These are phyloP conservation scores for Lanistes nyassanus DNA, from an alignment of 1,140 invertebrate genomes.

Conservation along the genomic window DNA sequence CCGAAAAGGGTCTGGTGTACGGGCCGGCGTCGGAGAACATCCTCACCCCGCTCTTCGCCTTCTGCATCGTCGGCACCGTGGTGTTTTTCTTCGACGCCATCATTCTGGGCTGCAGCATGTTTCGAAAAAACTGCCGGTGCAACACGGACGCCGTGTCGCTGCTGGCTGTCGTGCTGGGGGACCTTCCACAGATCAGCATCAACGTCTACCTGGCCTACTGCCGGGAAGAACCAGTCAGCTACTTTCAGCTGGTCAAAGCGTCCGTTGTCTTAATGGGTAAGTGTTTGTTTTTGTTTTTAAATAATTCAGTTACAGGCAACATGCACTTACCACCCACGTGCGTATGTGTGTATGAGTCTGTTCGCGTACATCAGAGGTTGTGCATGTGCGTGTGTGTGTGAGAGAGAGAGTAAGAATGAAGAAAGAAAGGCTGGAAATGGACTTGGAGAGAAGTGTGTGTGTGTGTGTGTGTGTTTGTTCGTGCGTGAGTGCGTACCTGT, in stretches of 20 bases:
- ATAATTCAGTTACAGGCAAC: no score
- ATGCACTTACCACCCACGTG: neutral
- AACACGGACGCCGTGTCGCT: constrained; percentile 46
- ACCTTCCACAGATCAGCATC: constrained; percentile 53
- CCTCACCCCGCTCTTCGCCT: constrained; percentile 42
- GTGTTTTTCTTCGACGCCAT: constrained; percentile 48
- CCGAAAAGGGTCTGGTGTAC: constrained; percentile 52
- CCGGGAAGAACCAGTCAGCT: constrained; percentile 55
- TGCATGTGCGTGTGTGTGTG: neutral
- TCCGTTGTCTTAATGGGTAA: constrained; percentile 43
- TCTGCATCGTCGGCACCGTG: constrained; percentile 49
- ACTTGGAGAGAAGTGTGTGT: no score
- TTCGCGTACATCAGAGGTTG: neutral
- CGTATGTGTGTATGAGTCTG: neutral
- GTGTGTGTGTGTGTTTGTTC: neutral
- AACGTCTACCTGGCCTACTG: constrained; percentile 49
- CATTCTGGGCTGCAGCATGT: constrained; percentile 49
- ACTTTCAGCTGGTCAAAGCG: constrained; percentile 55
- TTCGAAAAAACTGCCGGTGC: constrained; percentile 41
- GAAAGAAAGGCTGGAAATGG: no score
- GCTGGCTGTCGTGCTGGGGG: constrained; percentile 52
- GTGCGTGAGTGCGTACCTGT: neutral
- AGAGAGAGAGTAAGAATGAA: no score
- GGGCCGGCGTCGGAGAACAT: constrained; percentile 41
- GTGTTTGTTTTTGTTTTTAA: neutral